Conservation (phyloP, 2,113 vertebrate genomes). For the Elgaria multicarinata region DNA sequence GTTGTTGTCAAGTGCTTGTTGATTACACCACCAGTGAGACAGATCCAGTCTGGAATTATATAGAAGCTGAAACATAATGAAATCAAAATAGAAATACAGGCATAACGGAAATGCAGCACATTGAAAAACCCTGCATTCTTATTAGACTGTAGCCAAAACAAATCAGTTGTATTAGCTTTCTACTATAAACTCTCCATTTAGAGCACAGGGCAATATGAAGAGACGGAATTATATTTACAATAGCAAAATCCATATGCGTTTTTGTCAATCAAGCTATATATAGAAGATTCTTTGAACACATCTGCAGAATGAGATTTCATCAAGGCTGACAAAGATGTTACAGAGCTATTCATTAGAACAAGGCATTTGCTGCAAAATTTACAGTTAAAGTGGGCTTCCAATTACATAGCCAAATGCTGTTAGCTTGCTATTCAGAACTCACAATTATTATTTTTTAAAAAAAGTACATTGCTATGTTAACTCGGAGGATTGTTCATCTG, state of each 20-base stretch:
- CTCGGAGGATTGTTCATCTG: background rate
- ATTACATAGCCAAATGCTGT: background rate
- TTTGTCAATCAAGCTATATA: constrained; percentile 9
- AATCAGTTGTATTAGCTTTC: constrained; percentile 12
- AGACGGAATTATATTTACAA: constrained; percentile 13
- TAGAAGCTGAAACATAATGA: background rate
- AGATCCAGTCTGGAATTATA: background rate
- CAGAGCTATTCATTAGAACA: constrained; percentile 2
- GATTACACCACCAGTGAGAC: background rate
- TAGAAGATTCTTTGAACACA: constrained; percentile 8
- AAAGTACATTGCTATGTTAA: background rate
- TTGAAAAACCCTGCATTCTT: background rate
- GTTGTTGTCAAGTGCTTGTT: background rate
- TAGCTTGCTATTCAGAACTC: constrained; percentile 9
- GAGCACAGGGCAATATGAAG: background rate
- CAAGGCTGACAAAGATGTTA: constrained; percentile 29
- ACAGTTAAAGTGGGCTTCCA: background rate
- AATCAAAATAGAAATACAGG: background rate
- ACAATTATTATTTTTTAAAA: too few relatives aligned
- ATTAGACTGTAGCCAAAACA: constrained; percentile 16
- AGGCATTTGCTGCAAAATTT: background rate
- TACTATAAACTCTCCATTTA: constrained; percentile 3
- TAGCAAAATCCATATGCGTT: constrained; percentile 39
- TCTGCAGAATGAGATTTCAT: constrained; percentile 42
- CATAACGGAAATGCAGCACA: background rate